These are phyloP conservation scores for Ommatoiulus sabulosus DNA, from an alignment of 2,888 invertebrate species.

Conservation along the genomic window DNA sequence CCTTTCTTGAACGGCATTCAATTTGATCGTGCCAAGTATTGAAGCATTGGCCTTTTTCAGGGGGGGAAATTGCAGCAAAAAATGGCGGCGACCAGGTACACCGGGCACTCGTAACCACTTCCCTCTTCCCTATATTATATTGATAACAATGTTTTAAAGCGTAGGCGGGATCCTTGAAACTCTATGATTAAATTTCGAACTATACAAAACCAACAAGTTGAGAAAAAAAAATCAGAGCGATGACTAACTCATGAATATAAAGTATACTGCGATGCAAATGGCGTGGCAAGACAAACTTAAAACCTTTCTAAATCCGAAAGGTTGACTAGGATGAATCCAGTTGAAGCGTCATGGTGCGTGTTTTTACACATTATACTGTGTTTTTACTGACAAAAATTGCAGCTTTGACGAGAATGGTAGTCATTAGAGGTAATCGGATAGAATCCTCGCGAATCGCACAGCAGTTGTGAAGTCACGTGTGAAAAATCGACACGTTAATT, in stretches of 20 bases:
- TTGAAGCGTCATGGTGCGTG: not conserved
- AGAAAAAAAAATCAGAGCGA: not conserved
- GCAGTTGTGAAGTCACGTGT: too few relatives aligned
- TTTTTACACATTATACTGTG: not conserved
- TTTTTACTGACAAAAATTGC: not conserved
- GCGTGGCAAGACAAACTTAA: not conserved
- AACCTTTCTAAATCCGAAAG: not conserved
- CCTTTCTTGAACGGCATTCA: not conserved
- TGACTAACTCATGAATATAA: not conserved
- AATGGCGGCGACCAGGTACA: not conserved
- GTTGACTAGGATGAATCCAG: too few relatives aligned
- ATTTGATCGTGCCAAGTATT: not conserved
- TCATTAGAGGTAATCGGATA: too few relatives aligned
- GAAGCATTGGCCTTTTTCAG: conserved; percentile 6
- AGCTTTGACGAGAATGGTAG: too few relatives aligned
- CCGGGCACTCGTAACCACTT: not conserved
- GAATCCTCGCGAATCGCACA: too few relatives aligned
- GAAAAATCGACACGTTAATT: not conserved
- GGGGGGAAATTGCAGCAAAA: not conserved
- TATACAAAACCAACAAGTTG: not conserved
- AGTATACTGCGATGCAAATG: too few relatives aligned
- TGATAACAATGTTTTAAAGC: not conserved
- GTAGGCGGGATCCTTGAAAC: conserved; percentile 26
- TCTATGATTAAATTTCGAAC: not conserved
- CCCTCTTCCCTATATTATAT: not conserved